Conservation (phyloP, 2,888 invertebrate species). For the Lasioglossum oenotherae region DNA sequence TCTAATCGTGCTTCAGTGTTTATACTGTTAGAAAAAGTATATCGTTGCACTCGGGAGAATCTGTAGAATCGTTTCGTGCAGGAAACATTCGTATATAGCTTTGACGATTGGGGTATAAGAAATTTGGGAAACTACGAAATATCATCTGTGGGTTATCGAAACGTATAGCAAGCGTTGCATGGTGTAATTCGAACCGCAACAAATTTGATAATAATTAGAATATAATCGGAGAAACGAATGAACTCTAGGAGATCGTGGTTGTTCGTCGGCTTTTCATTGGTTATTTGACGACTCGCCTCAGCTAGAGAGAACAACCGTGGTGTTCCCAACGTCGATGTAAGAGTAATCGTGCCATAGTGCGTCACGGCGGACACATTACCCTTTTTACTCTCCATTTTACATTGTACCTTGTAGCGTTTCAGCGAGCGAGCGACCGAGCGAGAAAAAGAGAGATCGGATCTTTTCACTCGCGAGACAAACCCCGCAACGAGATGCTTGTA, state of each 20-base stretch:
- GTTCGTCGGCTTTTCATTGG: neutral
- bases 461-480: constrained; percentile 17
- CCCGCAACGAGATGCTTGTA: neutral
- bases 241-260: neutral
- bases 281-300: constrained; percentile 34
- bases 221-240: neutral
- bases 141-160: neutral
- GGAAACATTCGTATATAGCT: neutral
- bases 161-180: neutral
- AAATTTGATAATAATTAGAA: neutral
- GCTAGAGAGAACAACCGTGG: constrained; percentile 42
- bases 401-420: constrained; percentile 26
- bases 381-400: constrained; percentile 39
- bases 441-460: neutral
- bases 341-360: constrained; percentile 53
- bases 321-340: constrained; percentile 38
- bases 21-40: neutral
- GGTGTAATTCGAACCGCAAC: neutral
- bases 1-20: neutral
- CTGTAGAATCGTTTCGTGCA: neutral
- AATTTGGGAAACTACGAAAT: neutral
- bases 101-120: neutral
- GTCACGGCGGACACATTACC: constrained; percentile 28
- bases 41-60: neutral
- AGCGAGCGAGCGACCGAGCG: neutral